Base-by-base conservation (phyloP, 2,797 vertebrate species). In the Furcifer pardalis region DNA sequence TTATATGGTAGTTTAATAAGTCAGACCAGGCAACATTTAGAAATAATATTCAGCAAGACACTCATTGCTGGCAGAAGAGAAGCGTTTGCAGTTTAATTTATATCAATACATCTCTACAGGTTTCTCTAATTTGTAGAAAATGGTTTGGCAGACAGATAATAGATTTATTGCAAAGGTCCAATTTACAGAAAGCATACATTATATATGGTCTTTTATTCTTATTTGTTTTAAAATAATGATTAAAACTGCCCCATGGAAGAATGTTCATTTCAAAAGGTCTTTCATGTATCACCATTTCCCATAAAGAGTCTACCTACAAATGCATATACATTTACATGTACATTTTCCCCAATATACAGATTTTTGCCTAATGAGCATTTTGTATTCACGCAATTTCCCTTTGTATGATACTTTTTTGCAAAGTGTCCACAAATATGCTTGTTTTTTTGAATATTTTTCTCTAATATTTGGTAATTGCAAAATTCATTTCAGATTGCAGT, bases 1-100 rank as follows among this genome's bases (percentile, higher is more conserved):
- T 88, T 76, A 63, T 25, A 52, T 30, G 21, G 12, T 15, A 85
- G 59, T 83, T 86, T 40, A 66, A 1, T 79, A 79, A 87, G 46
- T 77, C 60, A 73, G 21, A 10, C 73, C 37, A 77, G 40, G 9
- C 8, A 87, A 3, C 40, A 79, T 82, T 17, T 74, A 37, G 7
- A 76, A 30, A 78, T 78, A 32, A 56, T 77, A 62, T 52, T 4
- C 4, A 27, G 1, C 2, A 46, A 60, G 46, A 44, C 23, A n/a
- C 25, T 23, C 19, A 37, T 44, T 81, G 59, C 78, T 0, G 52
- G 82, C 85, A 89, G 42, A 21, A 87, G 73, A 1, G 25, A 81
- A 8, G 0, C 1, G 72, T 76, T 85, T 90, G 2, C 21, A 62
- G 15, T 15, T 40, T 83, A 82, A 81, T 66, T 25, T 86, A 35